Evolutionary conservation across 1,140 invertebrate species (phyloP).

Genomic region (Muscidifurax raptorellus): DNA sequence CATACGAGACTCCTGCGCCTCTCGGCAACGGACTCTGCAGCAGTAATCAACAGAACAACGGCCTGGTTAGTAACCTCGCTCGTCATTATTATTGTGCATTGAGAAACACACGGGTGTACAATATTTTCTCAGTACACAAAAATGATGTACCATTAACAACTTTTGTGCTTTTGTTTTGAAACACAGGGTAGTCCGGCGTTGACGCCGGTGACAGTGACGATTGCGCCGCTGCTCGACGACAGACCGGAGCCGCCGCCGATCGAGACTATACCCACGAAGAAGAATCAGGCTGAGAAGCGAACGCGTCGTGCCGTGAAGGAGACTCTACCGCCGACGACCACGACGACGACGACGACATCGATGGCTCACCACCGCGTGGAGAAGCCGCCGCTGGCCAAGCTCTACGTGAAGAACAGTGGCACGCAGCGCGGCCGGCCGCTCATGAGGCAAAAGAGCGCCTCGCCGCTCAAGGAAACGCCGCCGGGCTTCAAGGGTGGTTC

Average conservation of each 20-base stretch:
- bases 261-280: conserved; percentile 92
- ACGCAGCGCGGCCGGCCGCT: conserved; percentile 81
- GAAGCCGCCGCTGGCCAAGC: conserved; percentile 79
- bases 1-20: conserved; percentile 74
- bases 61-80: background rate
- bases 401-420: conserved; percentile 86
- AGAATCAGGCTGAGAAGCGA: conserved; percentile 83
- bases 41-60: conserved; percentile 51
- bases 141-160: background rate
- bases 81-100: no score
- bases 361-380: conserved; percentile 62
- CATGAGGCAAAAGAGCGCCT: conserved; percentile 83
- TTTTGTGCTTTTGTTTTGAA: background rate
- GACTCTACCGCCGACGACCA: background rate
- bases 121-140: background rate
- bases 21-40: conserved; percentile 50
- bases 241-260: conserved; percentile 92
- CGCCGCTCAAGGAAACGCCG: conserved; percentile 83
- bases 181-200: conserved; percentile 48
- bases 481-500: conserved; percentile 84
- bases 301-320: conserved; percentile 77
- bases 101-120: no score
- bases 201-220: conserved; percentile 67
- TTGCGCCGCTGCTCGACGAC: conserved; percentile 74
- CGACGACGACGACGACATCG: background rate